phyloP scores from a whole-genome alignment of 2,797 vertebrate genomes.

The Chrysocyon brachyurus region DNA sequence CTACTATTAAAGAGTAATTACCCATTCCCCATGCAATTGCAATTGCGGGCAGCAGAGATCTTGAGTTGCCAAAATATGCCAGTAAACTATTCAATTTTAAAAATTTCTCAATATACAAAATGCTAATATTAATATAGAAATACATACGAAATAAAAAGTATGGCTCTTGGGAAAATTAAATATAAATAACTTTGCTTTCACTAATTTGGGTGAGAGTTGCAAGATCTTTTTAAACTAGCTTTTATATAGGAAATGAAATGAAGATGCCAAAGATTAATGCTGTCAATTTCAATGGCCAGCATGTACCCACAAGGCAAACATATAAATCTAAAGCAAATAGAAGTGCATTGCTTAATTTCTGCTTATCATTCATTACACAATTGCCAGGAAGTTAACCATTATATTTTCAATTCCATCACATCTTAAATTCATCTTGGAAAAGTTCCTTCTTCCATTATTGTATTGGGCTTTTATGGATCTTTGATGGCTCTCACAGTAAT shows the following conservation, averaged over 20 bases:
- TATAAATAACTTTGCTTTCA: constrained; percentile 64
- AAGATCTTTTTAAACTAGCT: constrained; percentile 52
- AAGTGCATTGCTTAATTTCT: constrained; percentile 70
- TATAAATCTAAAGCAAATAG: constrained; percentile 75
- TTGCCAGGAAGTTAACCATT: constrained; percentile 72
- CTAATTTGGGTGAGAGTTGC: constrained; percentile 58
- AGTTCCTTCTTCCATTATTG: constrained; percentile 64
- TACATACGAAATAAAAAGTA: constrained; percentile 38
- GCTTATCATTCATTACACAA: constrained; percentile 65
- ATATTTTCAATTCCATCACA: constrained; percentile 68
- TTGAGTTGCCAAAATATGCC: constrained; percentile 67
- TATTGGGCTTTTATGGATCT: constrained; percentile 59
- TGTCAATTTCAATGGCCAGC: constrained; percentile 52
- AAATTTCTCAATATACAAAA: constrained; percentile 67
- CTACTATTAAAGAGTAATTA: constrained; percentile 71
- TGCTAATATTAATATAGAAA: constrained; percentile 70
- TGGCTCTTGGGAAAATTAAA: constrained; percentile 66
- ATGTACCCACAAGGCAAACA: constrained; percentile 67
- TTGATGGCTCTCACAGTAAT: constrained; percentile 56
- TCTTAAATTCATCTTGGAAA: constrained; percentile 74
- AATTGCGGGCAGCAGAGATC: not conserved
- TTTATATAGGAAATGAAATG: constrained; percentile 56
- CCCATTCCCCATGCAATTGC: not conserved
- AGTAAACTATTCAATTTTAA: constrained; percentile 65
- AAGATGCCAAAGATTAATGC: constrained; percentile 71